phyloP scores from a whole-genome alignment of 2,113 vertebrate genomes.

The Echinops telfairi region DNA sequence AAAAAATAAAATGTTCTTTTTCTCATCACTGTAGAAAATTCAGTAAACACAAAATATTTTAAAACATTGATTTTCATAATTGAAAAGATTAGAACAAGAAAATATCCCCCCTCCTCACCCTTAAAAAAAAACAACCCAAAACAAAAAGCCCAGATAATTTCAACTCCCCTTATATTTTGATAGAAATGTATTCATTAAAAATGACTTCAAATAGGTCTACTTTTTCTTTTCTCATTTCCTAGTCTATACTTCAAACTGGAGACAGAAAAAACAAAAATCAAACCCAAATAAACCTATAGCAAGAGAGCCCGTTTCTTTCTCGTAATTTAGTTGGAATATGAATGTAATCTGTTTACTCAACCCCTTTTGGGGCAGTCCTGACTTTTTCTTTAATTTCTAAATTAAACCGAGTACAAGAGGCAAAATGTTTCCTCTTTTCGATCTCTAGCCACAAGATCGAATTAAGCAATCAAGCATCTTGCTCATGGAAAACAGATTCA shows the following conservation, averaged over 20 bases:
- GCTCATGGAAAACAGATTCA: slow-evolving; percentile 11
- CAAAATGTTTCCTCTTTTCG: no score
- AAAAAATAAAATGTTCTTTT: slow-evolving; percentile 39
- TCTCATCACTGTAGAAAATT: slow-evolving; percentile 48
- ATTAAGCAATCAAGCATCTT: slow-evolving; percentile 22
- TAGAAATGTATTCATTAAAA: neutral
- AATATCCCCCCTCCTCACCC: neutral
- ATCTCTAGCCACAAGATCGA: neutral
- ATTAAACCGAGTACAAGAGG: neutral
- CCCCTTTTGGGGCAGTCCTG: slow-evolving; percentile 30
- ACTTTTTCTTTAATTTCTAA: slow-evolving; percentile 23
- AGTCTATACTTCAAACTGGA: neutral
- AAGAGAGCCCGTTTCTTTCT: neutral
- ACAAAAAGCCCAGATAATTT: neutral
- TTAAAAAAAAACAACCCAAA: neutral
- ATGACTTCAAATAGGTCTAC: neutral
- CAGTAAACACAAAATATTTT: slow-evolving; percentile 8
- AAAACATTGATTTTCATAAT: neutral
- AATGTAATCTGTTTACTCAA: neutral
- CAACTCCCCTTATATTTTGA: neutral
- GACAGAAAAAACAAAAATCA: no score
- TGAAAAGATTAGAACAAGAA: slow-evolving; percentile 43
- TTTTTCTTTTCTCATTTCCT: neutral
- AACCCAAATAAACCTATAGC: neutral
- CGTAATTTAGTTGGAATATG: neutral